Evolutionary conservation across 1,140 invertebrate genomes (phyloP), one percentile per base, ranked within the genome.

Genomic region (Drosophila dunni): DNA sequence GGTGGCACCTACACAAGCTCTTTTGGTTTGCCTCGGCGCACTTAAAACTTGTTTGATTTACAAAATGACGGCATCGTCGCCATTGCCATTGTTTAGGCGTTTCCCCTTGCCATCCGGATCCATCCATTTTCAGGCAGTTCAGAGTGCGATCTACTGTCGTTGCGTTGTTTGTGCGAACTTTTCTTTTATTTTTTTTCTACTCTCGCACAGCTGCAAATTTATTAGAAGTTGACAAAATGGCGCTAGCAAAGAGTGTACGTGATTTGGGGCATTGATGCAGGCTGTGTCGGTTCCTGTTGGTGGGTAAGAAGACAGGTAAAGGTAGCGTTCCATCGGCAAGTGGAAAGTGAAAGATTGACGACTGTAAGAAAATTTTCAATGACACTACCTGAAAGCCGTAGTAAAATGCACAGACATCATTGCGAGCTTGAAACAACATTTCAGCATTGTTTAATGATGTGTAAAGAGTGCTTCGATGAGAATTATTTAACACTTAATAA

Each of bases 21-120:
- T 53, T 62, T 75, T 72, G 56, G 38, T 57, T 29, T 65, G 64
- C 56, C 56, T 67, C 56, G 70, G 65, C 60, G 62, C 67, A 75
- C 62, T 72, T 76, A 75, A 78, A 75, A 78, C 71, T 67, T 71
- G 67, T 76, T 72, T 79, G 74, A 67, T 77, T 77, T 76, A 72
- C 74, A 79, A 79, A 76, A 73, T 77, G 77, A 75, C 46, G 67
- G 51, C 71, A 68, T 69, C 71, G 65, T 34, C 56, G 70, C 56
- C 48, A 46, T 51, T 51, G 48, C 48, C 48, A 51, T 78, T 76
- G 61, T 78, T 76, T 72, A 64, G 71, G 56, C 65, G 11, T 48
- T 9, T 3, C 38, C 10, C 6, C 46, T 56, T 56, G 0, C 38
- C 29, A 56, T 46, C 15, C 63, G 17, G 20, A 40, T 42, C 66